Evolutionary conservation across 2,797 vertebrate species (phyloP).

Genomic region (Rhabdomys pumilio): DNA sequence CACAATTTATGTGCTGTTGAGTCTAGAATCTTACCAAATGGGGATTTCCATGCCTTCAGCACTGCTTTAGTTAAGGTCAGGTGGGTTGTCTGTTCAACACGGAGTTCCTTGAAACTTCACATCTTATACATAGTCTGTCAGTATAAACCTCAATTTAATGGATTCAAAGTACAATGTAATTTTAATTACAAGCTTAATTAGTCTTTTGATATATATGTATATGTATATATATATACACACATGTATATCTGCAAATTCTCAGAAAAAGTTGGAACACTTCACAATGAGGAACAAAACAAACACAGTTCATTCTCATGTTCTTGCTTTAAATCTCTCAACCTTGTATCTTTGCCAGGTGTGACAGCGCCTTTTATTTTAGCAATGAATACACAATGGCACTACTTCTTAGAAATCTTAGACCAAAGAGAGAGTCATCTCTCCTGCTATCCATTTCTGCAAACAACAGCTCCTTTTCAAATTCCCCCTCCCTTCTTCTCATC

Average conservation of each 20-base stretch:
- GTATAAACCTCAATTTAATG: constrained; percentile 1
- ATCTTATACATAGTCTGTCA: constrained; percentile 22
- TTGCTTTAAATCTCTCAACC: constrained; percentile 52
- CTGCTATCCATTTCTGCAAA: constrained; percentile 20
- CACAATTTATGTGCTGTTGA: too few relatives aligned
- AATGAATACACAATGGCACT: constrained; percentile 59
- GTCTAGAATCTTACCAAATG: background rate
- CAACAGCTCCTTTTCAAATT: constrained; percentile 14
- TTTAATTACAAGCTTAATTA: constrained; percentile 62
- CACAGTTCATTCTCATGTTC: constrained; percentile 6
- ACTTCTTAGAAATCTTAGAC: constrained; percentile 61
- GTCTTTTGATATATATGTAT: background rate
- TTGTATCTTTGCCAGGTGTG: constrained; percentile 36
- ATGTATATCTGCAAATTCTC: constrained; percentile 34
- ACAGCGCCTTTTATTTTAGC: background rate
- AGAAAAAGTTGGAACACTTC: constrained; percentile 42
- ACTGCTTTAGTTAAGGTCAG: constrained; percentile 23
- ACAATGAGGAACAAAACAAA: constrained; percentile 60
- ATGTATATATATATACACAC: too few relatives aligned
- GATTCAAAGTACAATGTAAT: constrained; percentile 40
- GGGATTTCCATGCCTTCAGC: background rate
- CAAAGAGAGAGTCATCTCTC: constrained; percentile 10
- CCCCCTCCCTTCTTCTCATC: constrained; percentile 32
- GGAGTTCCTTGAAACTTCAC: constrained; percentile 51
- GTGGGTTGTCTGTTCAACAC: background rate